Evolutionary conservation across 1,140 invertebrate genomes (phyloP), one percentile per base, ranked within the genome.

Genomic region (Steinernema khuongi): DNA sequence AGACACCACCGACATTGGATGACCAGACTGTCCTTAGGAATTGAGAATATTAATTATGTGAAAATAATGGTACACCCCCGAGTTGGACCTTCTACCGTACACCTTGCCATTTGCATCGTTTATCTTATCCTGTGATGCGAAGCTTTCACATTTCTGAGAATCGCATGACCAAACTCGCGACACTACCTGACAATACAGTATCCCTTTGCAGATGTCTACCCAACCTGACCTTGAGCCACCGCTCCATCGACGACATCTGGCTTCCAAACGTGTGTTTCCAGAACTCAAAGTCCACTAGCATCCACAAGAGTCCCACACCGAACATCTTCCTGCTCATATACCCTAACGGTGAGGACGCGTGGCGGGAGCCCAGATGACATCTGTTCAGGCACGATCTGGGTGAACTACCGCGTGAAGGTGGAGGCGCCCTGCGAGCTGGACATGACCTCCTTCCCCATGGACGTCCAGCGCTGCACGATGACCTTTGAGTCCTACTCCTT

Each of bases 251-350:
- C 19, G 74, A 79, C 36, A 80, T 79, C 28, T 79, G 78, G 78
- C 74, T 79, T 0, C 74, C 78, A 2, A 80, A 79, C 68, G 77
- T 79, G 1, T 80, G 77, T 68, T 79, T 79, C 69, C 77, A 79
- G 43, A 79, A 79, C 74, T 67, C 36, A n/a, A 79, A 80, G 73
- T 77, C 67, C 1, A 79, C 77, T 1, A 30, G 31, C 4, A 70
- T 79, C 33, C 77, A 79, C 67, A 36, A 41, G 18, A 67, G 36
- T 19, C 77, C 77, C 0, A 80, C 77, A 1, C 77, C 77, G n/a
- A 79, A 79, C 31, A 78, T 78, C 7, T 78, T 78, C 33, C 68
- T 78, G 11, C 67, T 78, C 0, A 71, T 78, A 33, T 77, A 68
- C 29, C 76, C 75, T 18, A 77, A 77, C 32, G 76, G 76, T 36